Base-by-base conservation (phyloP, 2,797 vertebrate genomes). In the Pangasius macronema region DNA sequence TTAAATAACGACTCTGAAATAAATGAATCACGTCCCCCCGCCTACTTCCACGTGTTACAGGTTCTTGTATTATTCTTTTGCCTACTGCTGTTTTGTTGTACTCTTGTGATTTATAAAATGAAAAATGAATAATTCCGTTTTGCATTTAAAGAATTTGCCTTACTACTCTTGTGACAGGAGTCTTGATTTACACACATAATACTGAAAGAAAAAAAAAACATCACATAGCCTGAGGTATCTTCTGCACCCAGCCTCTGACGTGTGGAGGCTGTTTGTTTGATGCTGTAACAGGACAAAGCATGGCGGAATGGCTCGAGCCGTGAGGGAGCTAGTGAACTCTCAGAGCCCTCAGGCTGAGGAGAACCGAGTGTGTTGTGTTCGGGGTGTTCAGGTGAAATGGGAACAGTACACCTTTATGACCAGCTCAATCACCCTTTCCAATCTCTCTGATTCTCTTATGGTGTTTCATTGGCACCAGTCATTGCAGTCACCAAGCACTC, bases 251-350 rank as follows among this genome's bases (percentile, higher is more conserved):
- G 10, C 91, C 55, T 83, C 85, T 82, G 84, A 84, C 86, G 83
- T 86, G 89, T 85, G 84, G 76, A 36, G 63, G 63, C 63, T 33
- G 63, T n/a, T 55, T 89, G 89, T 92, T 93, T 94, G 93, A 94
- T 92, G 81, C 90, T 85, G 87, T 92, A 90, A 94, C 90, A 88
- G 90, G 92, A 88, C 89, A 90, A 91, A 90, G 87, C 88, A 46
- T 85, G 85, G 59, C 90, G 87, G 87, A 90, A 91, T 91, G 87
- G 67, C 92, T 87, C 88, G 81, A 86, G 61, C 61, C 24, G 27
- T 27, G 77, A 85, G 79, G 88, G 90, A 85, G 88, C 88, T 91
- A 90, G 88, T 63, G 70, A 39, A 55, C 53, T 89, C 87, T 89
- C 85, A 61, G 87, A 11, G 68, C 86, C 85, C 76, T 67, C 33